Evolutionary conservation across 2,113 vertebrate species (phyloP), one percentile per base, ranked within the genome.

Genomic region (Embiotoca jacksoni): DNA sequence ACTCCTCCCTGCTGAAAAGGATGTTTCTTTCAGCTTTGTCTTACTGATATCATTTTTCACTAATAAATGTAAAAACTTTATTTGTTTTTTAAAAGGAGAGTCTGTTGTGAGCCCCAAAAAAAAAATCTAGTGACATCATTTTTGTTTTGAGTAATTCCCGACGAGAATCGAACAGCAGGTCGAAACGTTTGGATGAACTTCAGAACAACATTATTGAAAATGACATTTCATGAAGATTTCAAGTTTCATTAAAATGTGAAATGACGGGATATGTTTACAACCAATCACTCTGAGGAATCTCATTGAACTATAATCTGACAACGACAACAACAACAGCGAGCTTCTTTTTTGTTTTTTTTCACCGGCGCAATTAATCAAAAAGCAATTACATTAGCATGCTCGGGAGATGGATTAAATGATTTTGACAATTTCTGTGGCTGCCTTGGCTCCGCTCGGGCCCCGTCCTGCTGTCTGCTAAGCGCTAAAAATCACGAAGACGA

Each of bases 331-430:
- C 82, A 78, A 77, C 46, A 75, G 31, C 72, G 52, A 63, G 58
- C 72, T 73, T 57, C 15, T 57, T 39, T 44, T 75, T 74, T 59
- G 60, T 78, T 69, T 56, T 54, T 3, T 37, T 13, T 62, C 72
- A 67, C 54, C 33, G 16, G 56, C 57, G 23, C 81, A 85, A 91
- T 92, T 92, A 90, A 93, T 92, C 89, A 92, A 91, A 91, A 90
- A 87, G 85, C 89, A 94, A 92, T 92, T 91, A 90, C 85, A 84
- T 91, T 83, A 88, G 75, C 81, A 60, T 72, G 82, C 87, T 86
- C 62, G 3, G 14, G 64, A 88, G 78, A 91, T 79, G 89, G 91
- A 90, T 92, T 87, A 90, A 93, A 80, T 80, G 60, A 83, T 92
- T 92, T 82, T 89, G 90, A 91, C 91, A 86, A 89, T 89, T 85